A percentile compares a stretch with the other conserved stretches of the same genome.
These are phyloP conservation scores for Lasioglossum morio DNA, from an alignment of 2,888 invertebrate species.

Conservation along the genomic window DNA sequence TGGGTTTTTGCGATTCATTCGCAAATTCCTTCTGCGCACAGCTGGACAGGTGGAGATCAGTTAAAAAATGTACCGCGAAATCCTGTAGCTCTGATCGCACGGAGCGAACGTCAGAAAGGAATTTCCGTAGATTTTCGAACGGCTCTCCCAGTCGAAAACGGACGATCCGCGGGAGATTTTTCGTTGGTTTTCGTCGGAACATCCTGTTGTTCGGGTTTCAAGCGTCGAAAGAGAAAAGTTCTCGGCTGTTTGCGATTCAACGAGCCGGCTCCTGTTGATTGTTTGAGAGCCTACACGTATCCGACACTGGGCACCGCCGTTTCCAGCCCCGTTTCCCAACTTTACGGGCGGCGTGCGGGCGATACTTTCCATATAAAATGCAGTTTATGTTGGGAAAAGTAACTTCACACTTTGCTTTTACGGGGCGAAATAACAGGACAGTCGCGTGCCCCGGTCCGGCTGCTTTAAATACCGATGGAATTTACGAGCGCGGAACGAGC, in stretches of 20 bases:
- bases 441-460: not conserved
- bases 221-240: not conserved
- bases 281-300: constrained; percentile 30
- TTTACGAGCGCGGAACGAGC: constrained; percentile 37
- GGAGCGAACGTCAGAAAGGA: too few relatives aligned
- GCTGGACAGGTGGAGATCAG: too few relatives aligned
- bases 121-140: not conserved
- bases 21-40: not conserved
- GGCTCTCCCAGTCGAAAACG: not conserved
- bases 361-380: constrained; percentile 21
- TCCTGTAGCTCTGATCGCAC: too few relatives aligned
- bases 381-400: constrained; percentile 24
- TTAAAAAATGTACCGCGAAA: too few relatives aligned
- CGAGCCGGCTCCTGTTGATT: constrained; percentile 21
- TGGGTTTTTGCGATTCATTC: not conserved
- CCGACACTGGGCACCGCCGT: not conserved
- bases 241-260: not conserved
- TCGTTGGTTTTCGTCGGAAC: not conserved
- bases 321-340: constrained; percentile 1
- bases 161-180: not conserved
- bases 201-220: not conserved
- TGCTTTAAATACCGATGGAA: constrained; percentile 49
- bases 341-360: not conserved
- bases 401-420: constrained; percentile 49
- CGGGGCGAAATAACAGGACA: constrained; percentile 31